Evolutionary conservation across 2,113 vertebrate species (phyloP), one percentile per base, ranked within the genome.

Genomic region (Hypomesus transpacificus): DNA sequence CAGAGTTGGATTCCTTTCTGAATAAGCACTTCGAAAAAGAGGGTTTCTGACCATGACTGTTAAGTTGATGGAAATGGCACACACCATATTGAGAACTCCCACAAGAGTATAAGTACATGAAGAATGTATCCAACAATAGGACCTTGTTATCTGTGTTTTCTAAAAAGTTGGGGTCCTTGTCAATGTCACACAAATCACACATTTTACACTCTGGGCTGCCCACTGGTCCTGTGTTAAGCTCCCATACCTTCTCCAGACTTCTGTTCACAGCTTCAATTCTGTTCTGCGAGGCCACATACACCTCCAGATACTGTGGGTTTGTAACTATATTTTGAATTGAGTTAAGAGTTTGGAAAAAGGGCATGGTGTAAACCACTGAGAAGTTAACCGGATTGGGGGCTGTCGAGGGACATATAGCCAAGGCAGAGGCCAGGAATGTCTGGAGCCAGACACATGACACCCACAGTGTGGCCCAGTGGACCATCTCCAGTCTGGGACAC

Each of bases 241-340:
- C 70, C 14, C 94, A 93, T 0, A 79, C 83, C 65, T 90, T 91
- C 64, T 82, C 87, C 79, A 93, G 82, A 69, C 88, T 87, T 67
- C 86, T 71, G 76, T 91, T 94, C 72, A 94, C 84, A 14, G 95
- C 76, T 14, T 95, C 90, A 1, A 99, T 92, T 39, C 87, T 89
- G 73, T 99, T 98, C 82, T 92, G 91, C n/a, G 93, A 72, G 0
- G 94, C 94, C 72, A 98, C 89, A 0, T 98, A 98, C 14, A 92
- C 87, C 70, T 92, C 89, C 68, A 87, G 82, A 79, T 87, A 92
- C 11, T 78, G 7, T 0, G 86, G 83, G 80, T 93, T 92, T 83
- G 90, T 87, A 62, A 91, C 91, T 1, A 96, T 68, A 1, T 95
- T 96, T 83, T 99, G 97, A 58, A 98, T 92, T 0, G 83, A 84